Percentiles rank a stretch among this genome's conserved stretches.
These are phyloP conservation scores for Cartodere bifasciata DNA, from an alignment of 2,888 invertebrate genomes.

Conservation along the genomic window DNA sequence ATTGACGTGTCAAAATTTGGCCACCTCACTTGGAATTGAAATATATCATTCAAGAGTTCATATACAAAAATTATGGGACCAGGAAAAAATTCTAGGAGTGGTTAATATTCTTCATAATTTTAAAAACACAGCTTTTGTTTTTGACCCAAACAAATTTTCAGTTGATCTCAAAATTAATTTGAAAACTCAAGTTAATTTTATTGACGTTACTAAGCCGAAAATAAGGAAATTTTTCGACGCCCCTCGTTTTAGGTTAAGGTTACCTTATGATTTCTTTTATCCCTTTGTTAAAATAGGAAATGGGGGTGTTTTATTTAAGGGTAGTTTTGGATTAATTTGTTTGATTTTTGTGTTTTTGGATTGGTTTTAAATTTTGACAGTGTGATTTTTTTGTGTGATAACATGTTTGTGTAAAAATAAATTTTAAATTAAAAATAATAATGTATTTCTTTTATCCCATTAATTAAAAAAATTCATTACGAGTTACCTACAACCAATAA, in stretches of 20 bases:
- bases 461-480: no score
- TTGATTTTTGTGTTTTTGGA: no score
- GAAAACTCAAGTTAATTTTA: slow-evolving; percentile 26
- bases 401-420: no score
- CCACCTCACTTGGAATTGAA: slow-evolving; percentile 29
- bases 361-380: no score
- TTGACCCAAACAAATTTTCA: slow-evolving; percentile 8
- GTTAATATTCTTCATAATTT: slow-evolving; percentile 20
- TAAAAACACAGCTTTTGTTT: slow-evolving; percentile 15
- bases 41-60: slow-evolving; percentile 37
- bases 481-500: no score
- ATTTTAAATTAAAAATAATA: no score
- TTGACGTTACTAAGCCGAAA: slow-evolving; percentile 39
- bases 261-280: slow-evolving; percentile 53
- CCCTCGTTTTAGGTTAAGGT: slow-evolving; percentile 41
- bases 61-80: slow-evolving; percentile 24
- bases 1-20: slow-evolving; percentile 30
- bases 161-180: slow-evolving; percentile 17
- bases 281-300: slow-evolving; percentile 37
- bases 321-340: no score
- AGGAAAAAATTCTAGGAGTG: slow-evolving; percentile 29
- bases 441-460: no score
- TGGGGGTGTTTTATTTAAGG: slow-evolving; percentile 7
- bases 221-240: slow-evolving; percentile 37
- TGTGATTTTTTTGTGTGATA: no score